Conservation (phyloP, 1,140 invertebrate genomes). For the Drosophila ercepeae region DNA sequence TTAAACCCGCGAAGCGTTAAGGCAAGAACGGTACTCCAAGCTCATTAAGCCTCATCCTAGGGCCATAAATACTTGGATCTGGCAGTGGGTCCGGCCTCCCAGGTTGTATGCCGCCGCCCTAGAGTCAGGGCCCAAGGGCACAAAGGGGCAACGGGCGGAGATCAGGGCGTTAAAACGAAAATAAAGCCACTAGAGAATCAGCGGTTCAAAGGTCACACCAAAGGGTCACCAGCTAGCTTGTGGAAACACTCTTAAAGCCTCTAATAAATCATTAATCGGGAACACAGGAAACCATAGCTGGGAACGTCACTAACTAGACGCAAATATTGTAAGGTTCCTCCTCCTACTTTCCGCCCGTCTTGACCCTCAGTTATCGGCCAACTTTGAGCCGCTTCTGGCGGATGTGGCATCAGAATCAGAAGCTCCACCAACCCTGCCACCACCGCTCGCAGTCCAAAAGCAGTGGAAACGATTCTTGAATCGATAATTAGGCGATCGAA, state of each 20-base stretch:
- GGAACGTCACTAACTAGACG: background rate
- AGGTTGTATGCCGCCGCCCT: background rate
- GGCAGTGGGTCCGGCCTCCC: background rate
- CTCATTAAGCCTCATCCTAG: conserved; percentile 22
- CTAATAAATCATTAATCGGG: too few relatives aligned
- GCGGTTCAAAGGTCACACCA: conserved; percentile 40
- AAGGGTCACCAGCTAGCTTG: background rate
- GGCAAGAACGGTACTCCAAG: conserved; percentile 29
- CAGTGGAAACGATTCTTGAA: conserved; percentile 64
- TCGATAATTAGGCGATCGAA: conserved; percentile 61
- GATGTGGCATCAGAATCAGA: background rate
- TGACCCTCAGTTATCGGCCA: background rate
- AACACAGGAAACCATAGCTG: conserved; percentile 4
- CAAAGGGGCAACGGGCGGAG: conserved; percentile 45
- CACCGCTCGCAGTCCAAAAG: background rate
- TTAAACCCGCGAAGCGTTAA: conserved; percentile 39
- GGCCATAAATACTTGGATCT: conserved; percentile 30
- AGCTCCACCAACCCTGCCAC: background rate
- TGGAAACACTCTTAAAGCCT: too few relatives aligned
- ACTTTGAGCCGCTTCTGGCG: background rate
- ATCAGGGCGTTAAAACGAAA: conserved; percentile 37
- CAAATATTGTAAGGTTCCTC: too few relatives aligned
- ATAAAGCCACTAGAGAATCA: conserved; percentile 6
- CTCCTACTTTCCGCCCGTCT: background rate
- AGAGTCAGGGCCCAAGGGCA: background rate